Conservation (phyloP, 1,140 invertebrate species). For the Drosophila rufa region DNA sequence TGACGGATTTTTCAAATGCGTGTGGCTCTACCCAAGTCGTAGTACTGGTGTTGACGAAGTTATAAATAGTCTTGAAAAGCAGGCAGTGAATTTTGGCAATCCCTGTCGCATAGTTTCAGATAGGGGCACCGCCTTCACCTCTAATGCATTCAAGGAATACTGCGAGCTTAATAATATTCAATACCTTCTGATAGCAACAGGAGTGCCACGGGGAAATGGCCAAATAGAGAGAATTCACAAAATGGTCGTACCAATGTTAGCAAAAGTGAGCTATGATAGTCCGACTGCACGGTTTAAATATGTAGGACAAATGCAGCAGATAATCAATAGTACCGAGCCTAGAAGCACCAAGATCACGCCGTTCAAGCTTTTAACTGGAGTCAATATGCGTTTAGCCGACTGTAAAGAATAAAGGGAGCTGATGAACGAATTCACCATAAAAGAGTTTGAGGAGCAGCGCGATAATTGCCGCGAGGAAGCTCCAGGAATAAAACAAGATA, state of each 20-base stretch:
- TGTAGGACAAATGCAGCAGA: slow-evolving; percentile 1
- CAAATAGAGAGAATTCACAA: slow-evolving; percentile 15
- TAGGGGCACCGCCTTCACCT: slow-evolving; percentile 24
- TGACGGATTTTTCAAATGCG: slow-evolving; percentile 31
- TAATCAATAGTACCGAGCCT: slow-evolving; percentile 1
- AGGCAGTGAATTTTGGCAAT: slow-evolving; percentile 25
- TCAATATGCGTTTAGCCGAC: too few relatives aligned
- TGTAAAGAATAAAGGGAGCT: too few relatives aligned
- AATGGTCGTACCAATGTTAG: background rate
- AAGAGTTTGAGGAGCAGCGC: background rate
- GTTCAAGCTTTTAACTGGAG: background rate
- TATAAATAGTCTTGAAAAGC: background rate
- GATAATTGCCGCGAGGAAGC: background rate
- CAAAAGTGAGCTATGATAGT: background rate
- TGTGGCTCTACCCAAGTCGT: slow-evolving; percentile 17
- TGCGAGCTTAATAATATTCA: slow-evolving; percentile 5
- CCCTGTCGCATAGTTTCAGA: slow-evolving; percentile 9
- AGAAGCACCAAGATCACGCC: background rate
- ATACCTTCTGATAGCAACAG: background rate
- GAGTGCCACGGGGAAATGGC: slow-evolving; percentile 1
- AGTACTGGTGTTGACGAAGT: slow-evolving; percentile 27
- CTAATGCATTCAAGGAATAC: slow-evolving; percentile 17
- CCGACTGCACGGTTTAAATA: background rate
- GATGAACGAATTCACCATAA: too few relatives aligned
- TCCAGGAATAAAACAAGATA: background rate